Conservation (phyloP, 2,888 invertebrate genomes). For the Eugnorisma glareosa region DNA sequence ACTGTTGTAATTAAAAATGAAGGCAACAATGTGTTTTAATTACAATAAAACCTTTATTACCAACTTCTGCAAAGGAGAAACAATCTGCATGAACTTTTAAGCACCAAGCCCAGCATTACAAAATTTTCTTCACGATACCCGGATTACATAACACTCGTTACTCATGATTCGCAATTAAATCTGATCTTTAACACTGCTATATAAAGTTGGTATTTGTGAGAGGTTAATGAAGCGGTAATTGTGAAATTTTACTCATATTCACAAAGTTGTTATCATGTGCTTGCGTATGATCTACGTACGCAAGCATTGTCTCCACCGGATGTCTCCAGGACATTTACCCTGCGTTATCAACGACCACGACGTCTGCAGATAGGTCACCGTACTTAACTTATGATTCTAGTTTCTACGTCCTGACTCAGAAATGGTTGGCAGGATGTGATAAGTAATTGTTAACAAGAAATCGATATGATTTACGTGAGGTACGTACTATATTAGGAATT, state of each 20-base stretch:
- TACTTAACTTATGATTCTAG: constrained; percentile 75
- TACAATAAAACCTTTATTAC: background rate
- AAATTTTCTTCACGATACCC: constrained; percentile 23
- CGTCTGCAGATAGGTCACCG: constrained; percentile 74
- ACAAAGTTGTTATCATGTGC: constrained; percentile 46
- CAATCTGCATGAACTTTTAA: constrained; percentile 34
- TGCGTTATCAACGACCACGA: constrained; percentile 77
- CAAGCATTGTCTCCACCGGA: constrained; percentile 66
- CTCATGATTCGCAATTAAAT: constrained; percentile 32
- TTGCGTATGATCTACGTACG: constrained; percentile 32
- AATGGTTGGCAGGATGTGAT: constrained; percentile 75
- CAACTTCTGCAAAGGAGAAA: constrained; percentile 5
- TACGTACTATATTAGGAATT: constrained; percentile 13
- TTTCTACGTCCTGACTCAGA: constrained; percentile 70
- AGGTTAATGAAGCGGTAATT: constrained; percentile 18
- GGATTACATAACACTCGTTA: constrained; percentile 29
- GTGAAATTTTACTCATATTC: constrained; percentile 44
- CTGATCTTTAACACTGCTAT: constrained; percentile 27
- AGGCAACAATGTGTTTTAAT: background rate
- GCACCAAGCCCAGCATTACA: constrained; percentile 23
- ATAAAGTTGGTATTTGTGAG: constrained; percentile 30
- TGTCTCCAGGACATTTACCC: constrained; percentile 81
- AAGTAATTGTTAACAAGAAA: constrained; percentile 58
- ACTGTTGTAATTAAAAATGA: background rate
- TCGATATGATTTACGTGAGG: constrained; percentile 33